Evolutionary conservation across 2,797 vertebrate species (phyloP).

Genomic region (Oreochromis mossambicus): DNA sequence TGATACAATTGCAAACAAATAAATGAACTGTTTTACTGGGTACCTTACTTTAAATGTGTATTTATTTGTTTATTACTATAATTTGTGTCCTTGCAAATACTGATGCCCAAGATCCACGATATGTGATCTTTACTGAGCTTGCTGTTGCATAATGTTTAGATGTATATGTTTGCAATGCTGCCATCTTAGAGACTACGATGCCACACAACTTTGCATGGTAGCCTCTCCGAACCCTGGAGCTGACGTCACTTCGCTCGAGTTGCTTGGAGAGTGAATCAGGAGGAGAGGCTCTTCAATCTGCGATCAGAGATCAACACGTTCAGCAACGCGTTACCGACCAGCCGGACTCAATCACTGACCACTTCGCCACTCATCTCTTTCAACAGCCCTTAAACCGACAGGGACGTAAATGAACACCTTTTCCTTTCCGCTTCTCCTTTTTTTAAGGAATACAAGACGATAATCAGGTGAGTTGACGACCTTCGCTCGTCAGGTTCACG

Average conservation of each 20-base stretch:
- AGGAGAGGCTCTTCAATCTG: slow-evolving; percentile 77
- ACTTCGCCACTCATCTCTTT: background rate
- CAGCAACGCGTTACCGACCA: slow-evolving; percentile 29
- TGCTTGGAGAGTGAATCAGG: slow-evolving; percentile 75
- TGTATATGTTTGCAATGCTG: background rate
- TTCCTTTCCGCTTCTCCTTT: background rate
- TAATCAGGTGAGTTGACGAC: slow-evolving; percentile 40
- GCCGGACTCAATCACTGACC: slow-evolving; percentile 34
- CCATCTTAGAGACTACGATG: background rate
- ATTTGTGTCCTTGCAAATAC: background rate
- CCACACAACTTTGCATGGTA: slow-evolving; percentile 34
- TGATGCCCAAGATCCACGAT: background rate
- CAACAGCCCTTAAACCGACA: slow-evolving; percentile 11
- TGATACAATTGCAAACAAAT: background rate
- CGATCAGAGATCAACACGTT: slow-evolving; percentile 66
- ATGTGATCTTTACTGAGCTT: background rate
- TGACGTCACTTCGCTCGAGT: slow-evolving; percentile 84
- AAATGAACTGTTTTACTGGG: background rate
- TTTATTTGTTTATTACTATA: background rate
- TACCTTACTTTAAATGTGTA: background rate
- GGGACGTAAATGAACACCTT: slow-evolving; percentile 17
- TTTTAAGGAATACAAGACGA: slow-evolving; percentile 2
- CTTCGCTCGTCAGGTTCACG: background rate
- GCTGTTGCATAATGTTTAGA: background rate
- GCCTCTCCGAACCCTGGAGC: slow-evolving; percentile 37